Conservation (phyloP, 2,113 vertebrate genomes). For the Laticauda colubrina region DNA sequence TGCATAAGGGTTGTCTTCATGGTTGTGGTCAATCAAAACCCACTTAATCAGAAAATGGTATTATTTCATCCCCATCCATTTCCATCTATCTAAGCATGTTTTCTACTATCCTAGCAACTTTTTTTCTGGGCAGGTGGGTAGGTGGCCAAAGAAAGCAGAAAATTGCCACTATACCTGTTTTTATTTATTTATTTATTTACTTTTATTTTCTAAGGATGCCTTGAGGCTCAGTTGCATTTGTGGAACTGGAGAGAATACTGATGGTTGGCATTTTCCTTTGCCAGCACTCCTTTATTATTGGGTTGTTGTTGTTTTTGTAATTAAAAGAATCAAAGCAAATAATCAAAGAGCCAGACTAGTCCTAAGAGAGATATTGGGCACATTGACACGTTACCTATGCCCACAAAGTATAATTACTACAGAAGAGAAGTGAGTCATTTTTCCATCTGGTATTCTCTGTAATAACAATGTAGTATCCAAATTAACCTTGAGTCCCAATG, state of each 20-base stretch:
- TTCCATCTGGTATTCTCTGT: not conserved
- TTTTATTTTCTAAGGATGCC: not conserved
- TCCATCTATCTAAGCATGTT: not conserved
- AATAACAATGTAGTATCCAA: constrained; percentile 25
- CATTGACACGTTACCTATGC: not conserved
- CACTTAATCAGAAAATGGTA: not conserved
- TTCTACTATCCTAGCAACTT: not conserved
- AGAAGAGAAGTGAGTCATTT: constrained; percentile 3
- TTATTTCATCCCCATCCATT: not conserved
- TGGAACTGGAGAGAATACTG: not conserved
- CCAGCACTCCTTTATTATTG: not conserved
- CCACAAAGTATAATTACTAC: not conserved
- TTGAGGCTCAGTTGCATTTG: not conserved
- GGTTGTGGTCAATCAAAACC: not conserved
- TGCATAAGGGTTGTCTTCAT: not conserved
- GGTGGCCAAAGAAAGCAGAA: not conserved
- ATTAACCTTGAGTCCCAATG: constrained; percentile 18
- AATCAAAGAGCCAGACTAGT: not conserved
- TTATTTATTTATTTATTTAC: not conserved
- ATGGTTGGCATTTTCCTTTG: not conserved
- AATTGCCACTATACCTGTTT: not conserved
- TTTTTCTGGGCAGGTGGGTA: not conserved
- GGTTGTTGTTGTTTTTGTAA: not conserved
- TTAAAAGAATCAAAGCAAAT: not conserved
- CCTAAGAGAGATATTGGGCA: not conserved